A percentile compares a stretch with the other conserved stretches of the same genome.
These are phyloP conservation scores for Campylomormyrus numenius DNA, from an alignment of 2,113 vertebrate species.

Conservation along the genomic window DNA sequence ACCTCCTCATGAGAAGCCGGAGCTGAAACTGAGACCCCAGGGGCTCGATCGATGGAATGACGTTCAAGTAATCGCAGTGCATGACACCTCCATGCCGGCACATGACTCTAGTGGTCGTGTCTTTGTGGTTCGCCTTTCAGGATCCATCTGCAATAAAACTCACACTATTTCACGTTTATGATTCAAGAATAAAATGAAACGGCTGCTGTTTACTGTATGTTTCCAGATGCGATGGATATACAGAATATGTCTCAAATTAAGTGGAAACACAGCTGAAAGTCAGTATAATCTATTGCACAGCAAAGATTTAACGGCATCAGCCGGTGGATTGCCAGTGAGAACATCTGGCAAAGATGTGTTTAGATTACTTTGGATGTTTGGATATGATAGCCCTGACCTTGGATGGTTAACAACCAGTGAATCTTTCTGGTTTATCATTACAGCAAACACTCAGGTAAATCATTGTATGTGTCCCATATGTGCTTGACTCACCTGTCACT, in stretches of 20 bases:
- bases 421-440: not conserved
- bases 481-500: not conserved
- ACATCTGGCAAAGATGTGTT: conserved; percentile 20
- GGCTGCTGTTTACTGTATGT: not conserved
- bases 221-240: not conserved
- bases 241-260: not conserved
- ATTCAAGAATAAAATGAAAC: not conserved
- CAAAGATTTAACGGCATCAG: not conserved
- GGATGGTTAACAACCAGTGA: not conserved
- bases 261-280: not conserved
- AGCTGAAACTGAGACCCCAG: not conserved
- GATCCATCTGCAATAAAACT: not conserved
- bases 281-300: not conserved
- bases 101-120: not conserved
- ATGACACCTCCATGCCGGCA: not conserved
- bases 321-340: not conserved
- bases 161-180: not conserved
- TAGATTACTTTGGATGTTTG: not conserved
- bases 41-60: not conserved
- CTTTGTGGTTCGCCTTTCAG: too few species aligned
- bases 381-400: conserved; percentile 1
- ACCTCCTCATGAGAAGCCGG: not conserved
- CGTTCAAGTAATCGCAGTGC: not conserved
- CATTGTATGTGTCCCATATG: not conserved
- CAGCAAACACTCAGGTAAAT: not conserved